Evolutionary conservation across 2,888 invertebrate genomes (phyloP).

Genomic region (Villa cingulata): DNA sequence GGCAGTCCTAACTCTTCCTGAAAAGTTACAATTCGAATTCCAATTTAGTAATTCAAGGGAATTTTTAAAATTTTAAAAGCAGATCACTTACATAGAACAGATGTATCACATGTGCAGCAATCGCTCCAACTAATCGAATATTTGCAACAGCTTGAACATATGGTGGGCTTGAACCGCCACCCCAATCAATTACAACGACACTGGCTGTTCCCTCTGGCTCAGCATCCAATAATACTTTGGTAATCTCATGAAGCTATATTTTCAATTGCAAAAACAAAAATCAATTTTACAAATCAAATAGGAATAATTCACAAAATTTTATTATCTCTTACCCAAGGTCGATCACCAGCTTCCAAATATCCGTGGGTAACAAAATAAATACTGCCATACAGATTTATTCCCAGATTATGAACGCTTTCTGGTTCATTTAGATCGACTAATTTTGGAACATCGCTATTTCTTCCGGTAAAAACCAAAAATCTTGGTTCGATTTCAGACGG

Average conservation of each 20-base stretch:
- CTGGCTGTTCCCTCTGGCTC: slow-evolving; percentile 54
- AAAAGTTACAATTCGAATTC: slow-evolving; percentile 16
- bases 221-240: slow-evolving; percentile 50
- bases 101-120: slow-evolving; percentile 59
- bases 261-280: background rate
- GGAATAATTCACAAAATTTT: background rate
- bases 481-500: slow-evolving; percentile 47
- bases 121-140: slow-evolving; percentile 70
- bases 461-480: slow-evolving; percentile 43
- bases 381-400: slow-evolving; percentile 48
- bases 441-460: slow-evolving; percentile 40
- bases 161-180: slow-evolving; percentile 70
- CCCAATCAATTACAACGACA: slow-evolving; percentile 74
- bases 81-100: slow-evolving; percentile 39
- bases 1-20: slow-evolving; percentile 42
- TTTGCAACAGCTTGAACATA: slow-evolving; percentile 89
- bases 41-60: background rate
- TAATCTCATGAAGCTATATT: slow-evolving; percentile 51
- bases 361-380: slow-evolving; percentile 74
- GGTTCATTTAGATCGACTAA: slow-evolving; percentile 52
- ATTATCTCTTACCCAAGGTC: slow-evolving; percentile 52
- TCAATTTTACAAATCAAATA: too few species aligned
- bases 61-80: background rate
- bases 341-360: slow-evolving; percentile 70
- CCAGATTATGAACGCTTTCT: slow-evolving; percentile 46